Percentiles rank a stretch among this genome's conserved stretches.
Conservation (phyloP, 1,140 invertebrate species). For the Platyscapa corneri region DNA sequence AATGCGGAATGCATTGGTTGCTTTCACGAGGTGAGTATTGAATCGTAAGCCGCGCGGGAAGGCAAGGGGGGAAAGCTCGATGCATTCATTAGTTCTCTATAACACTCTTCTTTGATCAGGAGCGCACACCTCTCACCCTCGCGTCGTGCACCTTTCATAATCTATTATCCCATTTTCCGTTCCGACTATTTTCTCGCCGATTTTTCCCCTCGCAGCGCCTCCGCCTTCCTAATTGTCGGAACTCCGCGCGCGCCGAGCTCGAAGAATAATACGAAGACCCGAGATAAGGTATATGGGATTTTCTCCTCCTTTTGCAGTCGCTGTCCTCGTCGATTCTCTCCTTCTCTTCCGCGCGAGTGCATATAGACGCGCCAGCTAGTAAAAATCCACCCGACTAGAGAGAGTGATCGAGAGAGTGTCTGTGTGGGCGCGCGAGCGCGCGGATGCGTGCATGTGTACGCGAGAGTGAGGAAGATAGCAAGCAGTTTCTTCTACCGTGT, state of each 20-base stretch:
- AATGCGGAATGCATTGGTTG: neutral
- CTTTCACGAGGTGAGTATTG: neutral
- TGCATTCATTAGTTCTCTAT: slow-evolving; percentile 23
- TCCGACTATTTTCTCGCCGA: slow-evolving; percentile 19
- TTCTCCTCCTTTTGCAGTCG: neutral
- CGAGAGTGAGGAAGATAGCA: neutral
- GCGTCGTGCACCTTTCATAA: slow-evolving; percentile 24
- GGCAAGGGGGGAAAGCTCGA: neutral
- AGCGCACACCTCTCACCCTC: too few species aligned
- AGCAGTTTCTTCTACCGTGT: slow-evolving; percentile 47
- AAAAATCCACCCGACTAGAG: neutral
- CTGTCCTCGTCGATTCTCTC: neutral
- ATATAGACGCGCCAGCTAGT: slow-evolving; percentile 14
- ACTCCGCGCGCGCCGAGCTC: neutral
- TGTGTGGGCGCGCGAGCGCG: neutral
- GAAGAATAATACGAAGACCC: slow-evolving; percentile 10
- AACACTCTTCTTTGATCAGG: neutral
- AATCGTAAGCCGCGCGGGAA: neutral
- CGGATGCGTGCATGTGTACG: neutral
- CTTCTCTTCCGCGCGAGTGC: slow-evolving; percentile 20
- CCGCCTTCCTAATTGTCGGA: slow-evolving; percentile 39
- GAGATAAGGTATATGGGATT: slow-evolving; percentile 4
- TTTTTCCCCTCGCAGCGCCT: neutral
- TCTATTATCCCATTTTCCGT: slow-evolving; percentile 52
- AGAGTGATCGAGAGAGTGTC: neutral